Evolutionary conservation across 2,797 vertebrate genomes (phyloP).

Genomic region (Hafferia zeledoni): DNA sequence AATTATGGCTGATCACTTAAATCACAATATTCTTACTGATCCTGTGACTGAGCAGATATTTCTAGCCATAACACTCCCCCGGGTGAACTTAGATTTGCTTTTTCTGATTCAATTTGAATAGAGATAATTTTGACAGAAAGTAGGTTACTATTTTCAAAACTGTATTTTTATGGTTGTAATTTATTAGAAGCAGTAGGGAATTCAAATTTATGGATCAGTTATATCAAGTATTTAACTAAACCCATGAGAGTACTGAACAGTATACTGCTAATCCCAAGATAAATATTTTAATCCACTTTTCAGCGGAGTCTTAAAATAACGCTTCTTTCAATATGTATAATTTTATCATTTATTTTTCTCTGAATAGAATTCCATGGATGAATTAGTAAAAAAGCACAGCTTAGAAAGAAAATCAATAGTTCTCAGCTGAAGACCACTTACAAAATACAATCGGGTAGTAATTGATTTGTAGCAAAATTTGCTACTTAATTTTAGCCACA

Average conservation of each 20-base stretch:
- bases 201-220: constrained; percentile 57
- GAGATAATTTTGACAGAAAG: neutral
- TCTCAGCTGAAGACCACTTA: neutral
- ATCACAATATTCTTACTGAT: constrained; percentile 4
- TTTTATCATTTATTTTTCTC: constrained; percentile 45
- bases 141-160: constrained; percentile 38
- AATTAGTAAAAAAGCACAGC: constrained; percentile 54
- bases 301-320: constrained; percentile 46
- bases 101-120: neutral
- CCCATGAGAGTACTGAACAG: constrained; percentile 13
- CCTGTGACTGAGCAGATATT: neutral
- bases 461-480: constrained; percentile 46
- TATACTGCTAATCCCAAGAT: constrained; percentile 54
- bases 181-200: constrained; percentile 42
- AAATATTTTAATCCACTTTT: constrained; percentile 66
- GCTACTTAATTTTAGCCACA: constrained; percentile 38
- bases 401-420: constrained; percentile 56
- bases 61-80: neutral
- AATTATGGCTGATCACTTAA: constrained; percentile 16
- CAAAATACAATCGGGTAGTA: constrained; percentile 25
- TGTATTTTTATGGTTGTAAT: constrained; percentile 40
- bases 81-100: constrained; percentile 1
- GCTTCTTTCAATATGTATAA: constrained; percentile 53
- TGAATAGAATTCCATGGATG: constrained; percentile 24
- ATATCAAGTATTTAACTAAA: constrained; percentile 58